These are phyloP conservation scores for Gopherus evgoodei DNA, from an alignment of 2,113 vertebrate genomes.

Conservation along the genomic window DNA sequence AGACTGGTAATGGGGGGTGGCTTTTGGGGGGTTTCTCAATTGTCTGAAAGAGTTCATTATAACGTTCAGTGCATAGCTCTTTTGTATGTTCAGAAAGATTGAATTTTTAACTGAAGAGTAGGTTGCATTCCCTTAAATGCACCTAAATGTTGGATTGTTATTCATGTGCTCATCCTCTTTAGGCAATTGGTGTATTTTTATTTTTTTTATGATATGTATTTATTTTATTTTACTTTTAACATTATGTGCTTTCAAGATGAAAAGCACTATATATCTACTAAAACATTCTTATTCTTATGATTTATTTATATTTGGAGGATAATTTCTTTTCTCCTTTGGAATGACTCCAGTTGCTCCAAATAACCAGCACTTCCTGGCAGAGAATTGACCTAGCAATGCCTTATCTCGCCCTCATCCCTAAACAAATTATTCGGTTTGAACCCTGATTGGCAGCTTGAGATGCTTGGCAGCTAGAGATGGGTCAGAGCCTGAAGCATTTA, in stretches of 20 bases:
- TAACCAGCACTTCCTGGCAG: not conserved
- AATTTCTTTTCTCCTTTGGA: not conserved
- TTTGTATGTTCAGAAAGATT: not conserved
- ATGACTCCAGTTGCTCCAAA: not conserved
- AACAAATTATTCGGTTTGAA: not conserved
- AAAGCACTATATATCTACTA: not conserved
- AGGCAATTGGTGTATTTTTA: not conserved
- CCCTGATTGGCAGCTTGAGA: not conserved
- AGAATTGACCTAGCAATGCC: not conserved
- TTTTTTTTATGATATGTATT: not conserved
- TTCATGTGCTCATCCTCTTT: not conserved
- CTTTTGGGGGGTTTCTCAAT: not conserved
- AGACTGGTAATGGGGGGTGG: not conserved
- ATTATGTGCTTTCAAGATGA: not conserved
- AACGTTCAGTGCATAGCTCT: not conserved
- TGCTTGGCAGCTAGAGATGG: not conserved
- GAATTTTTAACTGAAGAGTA: not conserved
- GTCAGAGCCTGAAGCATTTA: not conserved
- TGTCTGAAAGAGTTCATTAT: not conserved
- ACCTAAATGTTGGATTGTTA: not conserved
- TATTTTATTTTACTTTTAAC: too few relatives aligned
- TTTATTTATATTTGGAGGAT: not conserved
- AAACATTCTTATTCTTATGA: not conserved
- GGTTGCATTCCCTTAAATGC: not conserved
- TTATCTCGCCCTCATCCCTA: not conserved